Evolutionary conservation across 2,113 vertebrate species (phyloP).

Genomic region (Gallinago jamesoni): DNA sequence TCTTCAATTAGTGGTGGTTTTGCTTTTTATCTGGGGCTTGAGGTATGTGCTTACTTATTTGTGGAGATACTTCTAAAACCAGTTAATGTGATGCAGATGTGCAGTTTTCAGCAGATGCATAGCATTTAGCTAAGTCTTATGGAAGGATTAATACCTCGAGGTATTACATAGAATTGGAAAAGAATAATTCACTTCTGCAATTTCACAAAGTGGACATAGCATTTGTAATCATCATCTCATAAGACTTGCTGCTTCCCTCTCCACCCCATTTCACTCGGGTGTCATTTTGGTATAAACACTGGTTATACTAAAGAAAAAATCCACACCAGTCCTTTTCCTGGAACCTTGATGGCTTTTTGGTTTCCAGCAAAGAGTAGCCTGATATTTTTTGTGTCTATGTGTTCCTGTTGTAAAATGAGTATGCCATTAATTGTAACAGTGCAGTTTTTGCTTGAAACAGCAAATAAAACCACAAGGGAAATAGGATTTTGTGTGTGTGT

Average conservation of each 20-base stretch:
- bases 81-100: background rate
- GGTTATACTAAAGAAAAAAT: background rate
- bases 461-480: background rate
- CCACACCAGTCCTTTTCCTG: background rate
- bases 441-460: background rate
- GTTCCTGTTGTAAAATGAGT: background rate
- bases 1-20: background rate
- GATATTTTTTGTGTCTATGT: background rate
- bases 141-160: background rate
- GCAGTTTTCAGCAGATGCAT: background rate
- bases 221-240: background rate
- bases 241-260: background rate
- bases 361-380: background rate
- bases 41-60: background rate
- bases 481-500: background rate
- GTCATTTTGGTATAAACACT: background rate
- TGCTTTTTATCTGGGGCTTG: background rate
- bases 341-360: background rate
- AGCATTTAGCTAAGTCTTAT: background rate
- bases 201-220: background rate
- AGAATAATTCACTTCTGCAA: background rate
- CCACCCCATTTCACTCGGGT: fast-evolving
- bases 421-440: background rate
- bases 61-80: background rate
- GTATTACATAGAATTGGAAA: background rate